These are phyloP conservation scores for Myiopsitta monachus DNA, from an alignment of 2,113 vertebrate genomes.

Conservation along the genomic window DNA sequence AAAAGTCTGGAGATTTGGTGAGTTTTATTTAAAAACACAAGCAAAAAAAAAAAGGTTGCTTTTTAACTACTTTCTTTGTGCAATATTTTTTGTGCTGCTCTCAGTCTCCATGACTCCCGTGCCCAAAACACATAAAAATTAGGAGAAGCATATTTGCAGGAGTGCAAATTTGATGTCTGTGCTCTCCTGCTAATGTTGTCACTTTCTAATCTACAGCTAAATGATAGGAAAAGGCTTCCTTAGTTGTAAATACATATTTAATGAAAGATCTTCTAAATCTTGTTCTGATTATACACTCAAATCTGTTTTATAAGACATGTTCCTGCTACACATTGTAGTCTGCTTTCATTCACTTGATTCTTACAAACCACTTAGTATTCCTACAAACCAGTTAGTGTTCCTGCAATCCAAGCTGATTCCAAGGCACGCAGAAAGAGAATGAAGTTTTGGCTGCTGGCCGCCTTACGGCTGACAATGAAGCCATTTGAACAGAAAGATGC, in stretches of 20 bases:
- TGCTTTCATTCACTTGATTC: neutral
- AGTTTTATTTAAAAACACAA: neutral
- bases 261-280: neutral
- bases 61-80: neutral
- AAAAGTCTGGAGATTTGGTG: neutral
- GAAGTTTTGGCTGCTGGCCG: neutral
- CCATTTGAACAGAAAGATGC: neutral
- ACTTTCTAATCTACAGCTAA: neutral
- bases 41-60: neutral
- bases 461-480: neutral
- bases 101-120: neutral
- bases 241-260: neutral
- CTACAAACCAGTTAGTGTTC: neutral
- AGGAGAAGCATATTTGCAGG: neutral
- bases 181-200: neutral
- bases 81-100: neutral
- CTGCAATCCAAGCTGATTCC: neutral
- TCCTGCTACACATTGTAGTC: neutral
- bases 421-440: neutral
- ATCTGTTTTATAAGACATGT: fast-evolving
- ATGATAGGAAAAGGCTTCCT: neutral
- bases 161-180: neutral
- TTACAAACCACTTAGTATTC: neutral
- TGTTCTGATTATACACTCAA: neutral
- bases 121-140: neutral